Base-by-base conservation (phyloP, 2,888 invertebrate genomes). In the Trichopria drosophilae region DNA sequence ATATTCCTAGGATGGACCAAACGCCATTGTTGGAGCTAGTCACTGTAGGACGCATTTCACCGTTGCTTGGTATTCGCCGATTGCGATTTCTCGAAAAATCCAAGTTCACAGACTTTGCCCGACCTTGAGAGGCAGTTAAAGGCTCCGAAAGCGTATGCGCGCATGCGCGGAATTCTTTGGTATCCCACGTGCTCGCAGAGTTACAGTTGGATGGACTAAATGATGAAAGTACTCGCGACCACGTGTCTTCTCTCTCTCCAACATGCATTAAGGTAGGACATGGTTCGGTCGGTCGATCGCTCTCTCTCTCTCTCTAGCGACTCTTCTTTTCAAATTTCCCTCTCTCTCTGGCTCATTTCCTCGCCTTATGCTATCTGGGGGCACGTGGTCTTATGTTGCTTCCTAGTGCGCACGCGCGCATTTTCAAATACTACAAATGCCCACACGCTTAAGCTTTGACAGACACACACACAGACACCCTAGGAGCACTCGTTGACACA, bases 221-320 rank as follows among this genome's bases (percentile, higher is more conserved):
- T 61, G 61, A 65, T 66, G 64, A 66, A 67, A 66, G 64, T 66
- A 45, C 66, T 67, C 61, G 59, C 54, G 59, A 56, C 64, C 67
- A 67, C 65, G 67, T 64, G 67, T 51, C 10, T 24, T 24, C 10
- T 24, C 7, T n/a, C n/a, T n/a, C n/a, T n/a, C n/a, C n/a, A 9
- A 7, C 7, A 37, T 22, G 62, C 57, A 60, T 69, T 69, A 64
- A 65, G 70, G 69, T 70, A 71, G 70, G 71, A 65, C 68, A 67
- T 67, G 66, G 67, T 64, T 60, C 28, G 32, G 36, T 39, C 31
- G 19, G 34, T 40, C 19, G 12, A 43, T 53, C 45, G 23, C 34
- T 37, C 34, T 18, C 29, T 39, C 49, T 51, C 41, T 42, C 45
- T 37, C 36, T 40, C 51, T 48, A 48, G 46, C 56, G 50, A 43